phyloP scores from a whole-genome alignment of 2,113 vertebrate genomes.

The Plecotus auritus region DNA sequence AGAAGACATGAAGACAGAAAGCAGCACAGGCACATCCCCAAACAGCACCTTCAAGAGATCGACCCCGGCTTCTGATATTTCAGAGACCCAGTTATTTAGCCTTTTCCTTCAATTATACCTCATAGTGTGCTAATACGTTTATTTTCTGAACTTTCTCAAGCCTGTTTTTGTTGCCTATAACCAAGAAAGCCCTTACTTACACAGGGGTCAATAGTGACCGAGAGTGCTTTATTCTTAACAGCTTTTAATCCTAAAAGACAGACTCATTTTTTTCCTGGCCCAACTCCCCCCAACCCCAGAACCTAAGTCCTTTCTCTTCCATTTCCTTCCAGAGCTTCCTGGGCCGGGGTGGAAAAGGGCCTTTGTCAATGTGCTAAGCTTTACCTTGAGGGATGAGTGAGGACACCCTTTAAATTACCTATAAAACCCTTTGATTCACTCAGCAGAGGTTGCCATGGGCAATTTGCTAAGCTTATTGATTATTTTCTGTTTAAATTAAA shows the following conservation, averaged over 20 bases:
- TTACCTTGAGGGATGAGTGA: slow-evolving; percentile 77
- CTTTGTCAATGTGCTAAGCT: slow-evolving; percentile 42
- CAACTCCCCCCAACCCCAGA: not conserved
- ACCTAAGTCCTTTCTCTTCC: not conserved
- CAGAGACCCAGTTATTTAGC: not conserved
- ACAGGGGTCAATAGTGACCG: not conserved
- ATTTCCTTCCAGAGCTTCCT: slow-evolving; percentile 32
- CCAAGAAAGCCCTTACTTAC: not conserved
- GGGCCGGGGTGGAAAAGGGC: slow-evolving; percentile 53
- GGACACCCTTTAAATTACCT: slow-evolving; percentile 83
- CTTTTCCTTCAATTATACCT: not conserved
- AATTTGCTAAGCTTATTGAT: slow-evolving; percentile 87
- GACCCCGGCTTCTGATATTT: not conserved
- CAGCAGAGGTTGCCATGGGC: slow-evolving; percentile 82
- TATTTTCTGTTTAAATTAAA: slow-evolving; percentile 87
- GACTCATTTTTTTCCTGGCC: not conserved
- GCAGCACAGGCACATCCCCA: not conserved
- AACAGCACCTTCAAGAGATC: not conserved
- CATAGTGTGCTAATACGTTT: not conserved
- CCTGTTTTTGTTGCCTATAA: not conserved
- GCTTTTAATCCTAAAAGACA: slow-evolving; percentile 35
- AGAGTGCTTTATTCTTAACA: slow-evolving; percentile 16
- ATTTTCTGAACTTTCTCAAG: not conserved
- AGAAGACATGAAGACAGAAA: not conserved
- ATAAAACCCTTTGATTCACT: slow-evolving; percentile 83